Base-by-base conservation (phyloP, 2,797 vertebrate species). In the Chelonia mydas region DNA sequence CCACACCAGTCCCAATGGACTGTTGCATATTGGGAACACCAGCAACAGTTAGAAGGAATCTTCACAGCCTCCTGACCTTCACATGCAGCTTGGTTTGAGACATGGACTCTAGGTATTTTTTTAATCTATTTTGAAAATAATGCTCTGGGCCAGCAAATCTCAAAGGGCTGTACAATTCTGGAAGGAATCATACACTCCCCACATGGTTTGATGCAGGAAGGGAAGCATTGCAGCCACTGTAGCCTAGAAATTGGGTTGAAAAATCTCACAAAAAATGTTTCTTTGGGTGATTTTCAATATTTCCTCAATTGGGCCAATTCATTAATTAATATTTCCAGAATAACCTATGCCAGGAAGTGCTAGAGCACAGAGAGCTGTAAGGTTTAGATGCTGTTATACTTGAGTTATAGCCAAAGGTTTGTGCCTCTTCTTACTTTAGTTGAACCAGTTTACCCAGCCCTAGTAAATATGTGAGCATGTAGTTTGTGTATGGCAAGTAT, bases 391-490 rank as follows among this genome's bases (percentile, higher is more conserved):
- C 47, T 74, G 27, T 33, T 1, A 2, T 59, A 50, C 19, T 41
- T 72, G 65, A 72, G 19, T 41, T 5, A 72, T 41, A 72, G n/a
- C n/a, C 2, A 3, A 74, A 81, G 81, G 72, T 87, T 93, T 93
- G 90, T 72, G 87, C 89, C 93, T 95, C 81, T 93, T 95, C 84
- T 84, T 96, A 92, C 95, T 97, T 97, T 91, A 95, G 92, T 81
- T 79, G 83, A 95, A 90, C 88, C 83, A 90, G 80, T 83, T 91
- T 84, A 90, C 51, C 74, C 49, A 31, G 94, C 65, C 51, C 85
- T 1, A 1, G 41, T 49, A 94, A 95, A 90, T 0, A 92, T 37
- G 78, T 57, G 96, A 96, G 94, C 96, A 90, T 54, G 59, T 92
- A 78, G 45, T 15, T 89, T 94, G 96, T 93, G 94, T 92, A 91